phyloP scores from a whole-genome alignment of 2,888 invertebrate species.

The Agriotes lineatus region DNA sequence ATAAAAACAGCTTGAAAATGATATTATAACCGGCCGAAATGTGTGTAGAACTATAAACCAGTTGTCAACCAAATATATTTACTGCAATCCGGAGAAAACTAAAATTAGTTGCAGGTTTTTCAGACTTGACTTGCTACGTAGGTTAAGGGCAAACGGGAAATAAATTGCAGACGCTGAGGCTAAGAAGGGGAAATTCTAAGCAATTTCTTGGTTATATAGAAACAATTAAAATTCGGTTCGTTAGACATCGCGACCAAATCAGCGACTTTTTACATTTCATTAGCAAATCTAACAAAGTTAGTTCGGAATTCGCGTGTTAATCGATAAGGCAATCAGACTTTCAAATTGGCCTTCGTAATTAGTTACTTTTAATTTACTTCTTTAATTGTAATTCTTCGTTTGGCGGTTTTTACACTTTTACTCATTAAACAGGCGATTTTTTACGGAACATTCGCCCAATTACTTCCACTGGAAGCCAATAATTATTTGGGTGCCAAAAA shows the following conservation, averaged over 20 bases:
- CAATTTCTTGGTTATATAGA: constrained; percentile 48
- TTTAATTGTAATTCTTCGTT: constrained; percentile 40
- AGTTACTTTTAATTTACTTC: constrained; percentile 50
- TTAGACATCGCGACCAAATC: constrained; percentile 50
- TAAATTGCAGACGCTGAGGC: neutral
- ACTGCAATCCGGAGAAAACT: no score
- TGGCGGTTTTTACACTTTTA: constrained; percentile 25
- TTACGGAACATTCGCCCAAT: constrained; percentile 15
- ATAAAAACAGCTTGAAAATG: neutral
- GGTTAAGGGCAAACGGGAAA: no score
- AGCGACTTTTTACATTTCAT: constrained; percentile 54
- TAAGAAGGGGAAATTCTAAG: constrained; percentile 15
- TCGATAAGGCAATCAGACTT: constrained; percentile 52
- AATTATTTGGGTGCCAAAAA: no score
- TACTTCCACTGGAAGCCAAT: no score
- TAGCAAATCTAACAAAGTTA: constrained; percentile 53
- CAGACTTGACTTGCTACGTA: no score
- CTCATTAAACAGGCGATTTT: constrained; percentile 23
- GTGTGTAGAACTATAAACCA: no score
- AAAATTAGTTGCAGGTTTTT: no score
- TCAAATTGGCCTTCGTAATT: constrained; percentile 50
- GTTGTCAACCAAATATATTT: no score
- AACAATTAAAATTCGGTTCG: constrained; percentile 51
- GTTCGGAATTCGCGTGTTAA: constrained; percentile 48
- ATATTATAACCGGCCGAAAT: no score